Evolutionary conservation across 2,888 invertebrate species (phyloP), one percentile per base, ranked within the genome.

Genomic region (Harpalus rufipes): DNA sequence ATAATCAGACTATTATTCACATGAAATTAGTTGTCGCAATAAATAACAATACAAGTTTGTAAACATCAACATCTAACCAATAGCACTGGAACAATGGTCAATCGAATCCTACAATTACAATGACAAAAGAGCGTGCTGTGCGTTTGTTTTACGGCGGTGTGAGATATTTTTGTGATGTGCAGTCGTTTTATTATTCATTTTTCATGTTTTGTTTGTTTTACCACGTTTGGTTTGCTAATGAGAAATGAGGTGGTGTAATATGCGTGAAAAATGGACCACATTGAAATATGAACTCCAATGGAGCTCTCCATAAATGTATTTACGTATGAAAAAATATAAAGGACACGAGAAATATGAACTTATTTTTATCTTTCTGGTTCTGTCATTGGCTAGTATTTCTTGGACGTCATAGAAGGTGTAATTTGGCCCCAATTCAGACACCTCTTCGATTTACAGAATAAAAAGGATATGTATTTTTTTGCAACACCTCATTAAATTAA

Each of bases 91-190:
- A 68, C 68, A 68, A 68, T 68, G n/a, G 39, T 32, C 44, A 44
- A 74, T 74, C 44, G 72, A 74, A 44, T 51, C 16, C 18, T 18
- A 44, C 21, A 74, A 74, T 44, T 74, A 74, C 72, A 21, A 41
- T 44, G 72, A 74, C 72, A 74, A 74, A 74, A 74, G 72, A 74
- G 72, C 51, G 16, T n/a, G 68, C 32, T 68, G 41, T 16, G 41
- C 41, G 68, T 68, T 68, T 68, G 41, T 68, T 68, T 41, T 39
- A 68, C 68, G 41, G 68, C 8, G 6, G 68, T 18, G 72, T 41
- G 72, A 74, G 41, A 74, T 74, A 74, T 74, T 74, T 18, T 74
- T 44, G 72, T 74, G 72, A 74, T 74, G 72, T 74, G 72, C 72
- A 44, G 16, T 74, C 32, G 63, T 68, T 74, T 74, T 41, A 74